Evolutionary conservation across 2,113 vertebrate genomes (phyloP).

Genomic region (Tricholaema leucomelas): DNA sequence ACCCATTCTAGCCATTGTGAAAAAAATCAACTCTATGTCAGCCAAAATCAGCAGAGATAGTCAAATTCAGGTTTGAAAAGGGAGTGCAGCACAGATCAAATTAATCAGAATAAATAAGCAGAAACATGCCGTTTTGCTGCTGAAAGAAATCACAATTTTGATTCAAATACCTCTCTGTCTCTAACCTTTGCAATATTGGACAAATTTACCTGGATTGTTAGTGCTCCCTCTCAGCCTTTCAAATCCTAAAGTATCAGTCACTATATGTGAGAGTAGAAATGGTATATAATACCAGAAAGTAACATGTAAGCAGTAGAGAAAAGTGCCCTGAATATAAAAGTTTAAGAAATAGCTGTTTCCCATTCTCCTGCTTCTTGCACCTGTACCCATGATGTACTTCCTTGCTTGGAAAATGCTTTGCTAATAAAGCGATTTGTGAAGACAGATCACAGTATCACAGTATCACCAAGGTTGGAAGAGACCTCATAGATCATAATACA

Average conservation of each 20-base stretch:
- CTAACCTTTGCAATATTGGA: not conserved
- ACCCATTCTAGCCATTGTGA: not conserved
- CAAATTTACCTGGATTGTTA: not conserved
- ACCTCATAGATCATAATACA: too few relatives aligned
- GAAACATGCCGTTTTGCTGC: not conserved
- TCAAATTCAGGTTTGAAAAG: not conserved
- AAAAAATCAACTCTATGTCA: not conserved
- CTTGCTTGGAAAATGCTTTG: not conserved
- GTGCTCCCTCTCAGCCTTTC: not conserved
- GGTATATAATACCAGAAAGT: not conserved
- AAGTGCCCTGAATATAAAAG: not conserved
- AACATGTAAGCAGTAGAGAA: not conserved
- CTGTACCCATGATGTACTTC: not conserved
- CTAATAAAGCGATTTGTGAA: not conserved
- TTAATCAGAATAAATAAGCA: not conserved
- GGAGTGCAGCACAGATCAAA: not conserved
- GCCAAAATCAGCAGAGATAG: not conserved
- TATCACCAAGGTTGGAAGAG: too few relatives aligned
- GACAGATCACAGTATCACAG: not conserved
- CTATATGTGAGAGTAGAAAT: not conserved
- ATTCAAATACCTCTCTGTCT: not conserved
- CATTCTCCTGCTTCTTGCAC: not conserved
- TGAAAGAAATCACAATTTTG: not conserved
- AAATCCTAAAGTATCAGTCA: not conserved
- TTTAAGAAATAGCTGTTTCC: not conserved